phyloP scores from a whole-genome alignment of 2,888 invertebrate genomes.

The Netelia inedita region DNA sequence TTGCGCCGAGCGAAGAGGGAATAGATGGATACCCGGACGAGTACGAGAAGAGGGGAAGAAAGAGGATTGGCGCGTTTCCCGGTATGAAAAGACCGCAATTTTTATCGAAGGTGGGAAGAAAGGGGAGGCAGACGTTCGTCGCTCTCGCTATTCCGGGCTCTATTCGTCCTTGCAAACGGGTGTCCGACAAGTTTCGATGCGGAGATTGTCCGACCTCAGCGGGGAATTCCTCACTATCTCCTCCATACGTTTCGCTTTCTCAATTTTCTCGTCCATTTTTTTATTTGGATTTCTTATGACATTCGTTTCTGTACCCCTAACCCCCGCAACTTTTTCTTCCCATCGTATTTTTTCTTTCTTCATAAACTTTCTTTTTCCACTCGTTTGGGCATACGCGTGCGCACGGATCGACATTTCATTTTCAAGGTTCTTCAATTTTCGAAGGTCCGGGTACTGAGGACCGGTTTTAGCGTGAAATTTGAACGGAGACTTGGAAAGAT shows the following conservation, averaged over 20 bases:
- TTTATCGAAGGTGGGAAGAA: constrained; percentile 62
- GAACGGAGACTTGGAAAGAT: no score
- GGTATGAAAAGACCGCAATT: constrained; percentile 66
- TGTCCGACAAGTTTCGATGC: constrained; percentile 56
- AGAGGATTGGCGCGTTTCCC: constrained; percentile 51
- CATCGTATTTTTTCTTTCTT: neutral
- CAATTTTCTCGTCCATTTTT: constrained; percentile 32
- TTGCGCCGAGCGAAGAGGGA: constrained; percentile 33
- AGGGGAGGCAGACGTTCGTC: constrained; percentile 15
- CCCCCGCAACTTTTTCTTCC: constrained; percentile 2
- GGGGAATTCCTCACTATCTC: constrained; percentile 62
- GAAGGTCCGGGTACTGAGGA: no score
- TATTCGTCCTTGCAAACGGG: constrained; percentile 32
- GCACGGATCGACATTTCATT: neutral
- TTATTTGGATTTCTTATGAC: constrained; percentile 8
- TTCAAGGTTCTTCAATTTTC: neutral
- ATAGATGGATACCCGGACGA: constrained; percentile 1
- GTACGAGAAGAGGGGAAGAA: constrained; percentile 30
- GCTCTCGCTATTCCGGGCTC: constrained; percentile 42
- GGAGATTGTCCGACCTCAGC: constrained; percentile 69
- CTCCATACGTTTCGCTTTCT: constrained; percentile 41
- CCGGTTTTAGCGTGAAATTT: no score
- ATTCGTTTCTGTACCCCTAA: neutral
- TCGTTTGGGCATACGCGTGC: neutral
- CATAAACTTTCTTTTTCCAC: neutral